phyloP scores from a whole-genome alignment of 1,140 invertebrate genomes.

The Olivierus martensii region DNA sequence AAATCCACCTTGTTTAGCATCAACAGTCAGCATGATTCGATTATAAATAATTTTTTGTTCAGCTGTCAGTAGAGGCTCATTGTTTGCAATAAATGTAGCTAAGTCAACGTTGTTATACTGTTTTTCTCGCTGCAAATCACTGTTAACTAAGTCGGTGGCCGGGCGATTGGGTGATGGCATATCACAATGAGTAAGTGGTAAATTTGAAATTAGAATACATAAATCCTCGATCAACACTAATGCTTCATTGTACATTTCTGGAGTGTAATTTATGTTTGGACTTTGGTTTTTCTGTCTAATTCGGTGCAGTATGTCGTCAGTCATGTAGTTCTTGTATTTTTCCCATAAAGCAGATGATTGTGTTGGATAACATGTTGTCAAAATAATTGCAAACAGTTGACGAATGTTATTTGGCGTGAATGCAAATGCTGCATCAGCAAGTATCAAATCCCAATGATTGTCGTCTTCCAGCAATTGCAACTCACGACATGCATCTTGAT shows the following conservation, averaged over 20 bases:
- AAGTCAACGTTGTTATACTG: neutral
- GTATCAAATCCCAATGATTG: slow-evolving; percentile 23
- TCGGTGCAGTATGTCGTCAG: slow-evolving; percentile 10
- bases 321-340: slow-evolving; percentile 8
- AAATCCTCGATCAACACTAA: slow-evolving; percentile 13
- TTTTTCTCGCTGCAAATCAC: too few relatives aligned
- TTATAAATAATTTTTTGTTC: slow-evolving; percentile 6
- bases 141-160: neutral
- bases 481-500: slow-evolving; percentile 19
- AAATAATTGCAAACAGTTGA: slow-evolving; percentile 26
- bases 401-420: slow-evolving; percentile 28
- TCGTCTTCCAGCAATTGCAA: slow-evolving; percentile 29
- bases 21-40: slow-evolving; percentile 18
- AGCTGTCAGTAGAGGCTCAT: neutral
- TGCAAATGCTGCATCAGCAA: slow-evolving; percentile 25
- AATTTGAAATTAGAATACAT: slow-evolving; percentile 6
- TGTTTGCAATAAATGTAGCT: neutral
- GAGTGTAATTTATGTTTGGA: slow-evolving; percentile 9
- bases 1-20: slow-evolving; percentile 20
- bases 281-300: neutral
- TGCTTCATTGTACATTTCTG: slow-evolving; percentile 12
- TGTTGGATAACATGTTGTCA: slow-evolving; percentile 2
- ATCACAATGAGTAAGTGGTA: slow-evolving; percentile 2
- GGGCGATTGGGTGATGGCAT: slow-evolving; percentile 5
- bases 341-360: slow-evolving; percentile 15